phyloP scores from a whole-genome alignment of 2,888 invertebrate species.

The Lycophotia porphyrea region DNA sequence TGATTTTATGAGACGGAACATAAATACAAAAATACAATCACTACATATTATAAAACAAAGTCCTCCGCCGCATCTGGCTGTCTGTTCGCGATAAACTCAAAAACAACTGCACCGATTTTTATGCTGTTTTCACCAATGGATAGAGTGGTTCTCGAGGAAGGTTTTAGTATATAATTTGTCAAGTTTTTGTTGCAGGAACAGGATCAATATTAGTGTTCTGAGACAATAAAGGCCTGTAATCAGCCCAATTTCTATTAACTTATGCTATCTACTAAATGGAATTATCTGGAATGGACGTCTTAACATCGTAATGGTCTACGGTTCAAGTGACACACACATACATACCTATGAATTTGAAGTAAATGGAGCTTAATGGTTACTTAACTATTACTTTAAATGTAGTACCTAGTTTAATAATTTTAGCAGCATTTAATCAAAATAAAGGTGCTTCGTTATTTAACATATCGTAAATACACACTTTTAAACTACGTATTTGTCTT shows the following conservation, averaged over 20 bases:
- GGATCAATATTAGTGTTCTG: neutral
- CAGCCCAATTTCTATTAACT: constrained; percentile 37
- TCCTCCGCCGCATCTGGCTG: too few species aligned
- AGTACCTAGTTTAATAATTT: neutral
- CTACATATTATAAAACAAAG: too few species aligned
- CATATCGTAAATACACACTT: neutral
- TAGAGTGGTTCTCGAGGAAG: too few species aligned
- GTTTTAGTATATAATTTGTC: too few species aligned
- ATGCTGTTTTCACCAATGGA: too few species aligned
- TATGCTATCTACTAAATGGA: constrained; percentile 40
- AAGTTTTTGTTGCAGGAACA: too few species aligned
- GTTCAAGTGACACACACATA: constrained; percentile 21
- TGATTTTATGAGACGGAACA: neutral
- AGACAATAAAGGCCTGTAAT: neutral
- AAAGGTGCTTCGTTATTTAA: neutral
- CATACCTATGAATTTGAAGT: constrained; percentile 32
- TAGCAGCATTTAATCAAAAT: neutral
- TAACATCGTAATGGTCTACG: constrained; percentile 35
- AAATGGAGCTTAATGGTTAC: constrained; percentile 23
- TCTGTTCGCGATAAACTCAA: too few species aligned
- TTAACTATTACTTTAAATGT: neutral
- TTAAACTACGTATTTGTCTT: neutral
- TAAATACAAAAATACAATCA: too few species aligned
- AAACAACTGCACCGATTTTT: too few species aligned
- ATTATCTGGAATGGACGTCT: constrained; percentile 45